Evolutionary conservation across 2,797 vertebrate species (phyloP), one percentile per base, ranked within the genome.

Genomic region (Furcifer pardalis): DNA sequence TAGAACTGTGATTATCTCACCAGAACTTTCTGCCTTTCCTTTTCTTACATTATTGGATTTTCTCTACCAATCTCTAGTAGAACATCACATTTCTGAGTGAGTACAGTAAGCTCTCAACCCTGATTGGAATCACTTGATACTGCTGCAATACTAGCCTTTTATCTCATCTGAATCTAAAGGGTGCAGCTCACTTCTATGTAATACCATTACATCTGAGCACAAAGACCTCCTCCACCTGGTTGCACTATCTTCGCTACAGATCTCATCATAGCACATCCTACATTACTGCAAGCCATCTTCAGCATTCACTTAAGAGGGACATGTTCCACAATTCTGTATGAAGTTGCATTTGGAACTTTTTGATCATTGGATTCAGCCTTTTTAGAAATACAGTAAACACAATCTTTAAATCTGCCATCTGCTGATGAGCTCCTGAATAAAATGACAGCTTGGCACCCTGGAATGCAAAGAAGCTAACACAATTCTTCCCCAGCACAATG

Each of bases 391-490:
- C n/a, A n/a, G n/a, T n/a, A 79, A 59, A 66, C 25, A 44, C 60
- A 85, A 74, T 65, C 65, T 79, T 79, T 62, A 79, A 79, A 83
- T 79, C 77, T 75, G 10, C 7, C 62, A 46, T 74, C 81, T 83
- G 69, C 7, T 56, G 62, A 79, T 74, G 49, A 68, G 60, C 69
- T 25, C 40, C 35, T 46, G 37, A 59, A 68, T 25, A 79, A 52
- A 86, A 78, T 72, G 81, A 77, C 6, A 13, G 76, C 7, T 71
- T 63, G 40, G 56, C 59, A 63, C 68, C 44, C 73, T 59, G n/a
- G 69, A 27, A 13, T 74, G 46, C 44, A 44, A 17, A 12, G 37
- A 79, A 79, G 75, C 6, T 6, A 65, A 30, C 63, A 56, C 7
- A 56, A 56, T 83, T 25, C 17, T 59, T 60, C 69, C 52, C 35